Percentiles rank a stretch among this genome's conserved stretches.
Conservation (phyloP, 2,113 vertebrate species). For the Mola mola region DNA sequence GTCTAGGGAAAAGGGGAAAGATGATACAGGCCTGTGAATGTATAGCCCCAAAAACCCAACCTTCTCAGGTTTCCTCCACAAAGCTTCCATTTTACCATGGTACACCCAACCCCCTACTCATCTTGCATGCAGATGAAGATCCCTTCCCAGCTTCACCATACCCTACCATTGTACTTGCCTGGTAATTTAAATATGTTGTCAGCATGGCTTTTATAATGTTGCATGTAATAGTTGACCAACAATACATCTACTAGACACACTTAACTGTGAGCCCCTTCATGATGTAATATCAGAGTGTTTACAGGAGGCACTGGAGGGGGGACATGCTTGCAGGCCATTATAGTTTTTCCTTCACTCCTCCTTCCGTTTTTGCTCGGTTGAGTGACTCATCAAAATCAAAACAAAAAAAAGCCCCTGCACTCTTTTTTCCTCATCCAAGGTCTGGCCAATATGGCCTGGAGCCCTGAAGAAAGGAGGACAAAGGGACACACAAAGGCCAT, state of each 20-base stretch:
- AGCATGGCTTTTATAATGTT: conserved; percentile 47
- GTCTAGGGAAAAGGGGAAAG: conserved; percentile 49
- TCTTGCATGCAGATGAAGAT: conserved; percentile 56
- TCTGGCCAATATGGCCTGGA: conserved; percentile 63
- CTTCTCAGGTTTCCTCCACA: conserved; percentile 71
- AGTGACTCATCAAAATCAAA: conserved; percentile 77
- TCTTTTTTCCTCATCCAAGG: conserved; percentile 42
- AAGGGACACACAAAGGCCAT: conserved; percentile 67
- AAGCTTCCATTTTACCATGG: conserved; percentile 65
- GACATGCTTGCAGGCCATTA: conserved; percentile 40
- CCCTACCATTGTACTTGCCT: conserved; percentile 26
- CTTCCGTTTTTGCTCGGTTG: conserved; percentile 65
- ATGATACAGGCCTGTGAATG: conserved; percentile 65
- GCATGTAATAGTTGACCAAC: conserved; percentile 38
- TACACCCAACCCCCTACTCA: conserved; percentile 37
- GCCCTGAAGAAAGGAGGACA: conserved; percentile 56
- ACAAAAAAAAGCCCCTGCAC: conserved; percentile 56
- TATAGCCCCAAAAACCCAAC: conserved; percentile 57
- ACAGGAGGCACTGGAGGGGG: conserved; percentile 27
- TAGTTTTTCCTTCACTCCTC: conserved; percentile 51
- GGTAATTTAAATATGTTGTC: conserved; percentile 28
- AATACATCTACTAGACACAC: conserved; percentile 17
- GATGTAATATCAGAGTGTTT: conserved; percentile 60
- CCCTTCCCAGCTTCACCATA: conserved; percentile 21
- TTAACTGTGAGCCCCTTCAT: conserved; percentile 27